These are phyloP conservation scores for Stomorhina lunata DNA, from an alignment of 2,888 invertebrate species.

Conservation along the genomic window DNA sequence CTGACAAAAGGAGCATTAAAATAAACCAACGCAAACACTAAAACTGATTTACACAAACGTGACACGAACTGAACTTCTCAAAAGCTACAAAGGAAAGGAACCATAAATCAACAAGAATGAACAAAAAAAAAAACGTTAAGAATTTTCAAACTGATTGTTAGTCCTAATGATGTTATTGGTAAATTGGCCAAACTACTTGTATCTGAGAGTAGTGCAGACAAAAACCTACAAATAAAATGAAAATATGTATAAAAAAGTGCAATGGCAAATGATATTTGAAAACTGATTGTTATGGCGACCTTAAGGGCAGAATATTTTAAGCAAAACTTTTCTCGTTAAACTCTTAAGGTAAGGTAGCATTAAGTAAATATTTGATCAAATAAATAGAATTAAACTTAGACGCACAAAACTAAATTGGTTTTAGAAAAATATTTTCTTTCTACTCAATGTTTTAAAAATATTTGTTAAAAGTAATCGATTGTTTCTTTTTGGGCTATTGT, in stretches of 20 bases:
- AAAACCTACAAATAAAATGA: neutral
- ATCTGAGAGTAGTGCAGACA: neutral
- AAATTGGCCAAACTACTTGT: constrained; percentile 29
- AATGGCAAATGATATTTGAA: constrained; percentile 58
- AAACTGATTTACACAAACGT: constrained; percentile 70
- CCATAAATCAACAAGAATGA: neutral
- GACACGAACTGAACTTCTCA: constrained; percentile 67
- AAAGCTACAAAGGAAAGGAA: neutral
- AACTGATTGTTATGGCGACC: constrained; percentile 66
- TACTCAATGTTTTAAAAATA: neutral
- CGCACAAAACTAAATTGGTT: too few species aligned
- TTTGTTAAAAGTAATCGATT: neutral
- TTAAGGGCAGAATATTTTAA: constrained; percentile 44
- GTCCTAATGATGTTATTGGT: constrained; percentile 48
- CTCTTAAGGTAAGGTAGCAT: neutral
- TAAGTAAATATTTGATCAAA: too few species aligned
- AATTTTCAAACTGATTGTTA: constrained; percentile 21
- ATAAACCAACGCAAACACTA: constrained; percentile 50
- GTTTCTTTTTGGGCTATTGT: neutral
- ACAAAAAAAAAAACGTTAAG: neutral
- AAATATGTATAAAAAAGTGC: neutral
- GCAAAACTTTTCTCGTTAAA: neutral
- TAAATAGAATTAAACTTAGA: too few species aligned
- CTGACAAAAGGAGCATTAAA: constrained; percentile 8
- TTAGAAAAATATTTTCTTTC: too few species aligned